Evolutionary conservation across 92 coral and sea anemone species (phyloP), one percentile per base, ranked within the genome.

Genomic region (Meandrina meandrites): DNA sequence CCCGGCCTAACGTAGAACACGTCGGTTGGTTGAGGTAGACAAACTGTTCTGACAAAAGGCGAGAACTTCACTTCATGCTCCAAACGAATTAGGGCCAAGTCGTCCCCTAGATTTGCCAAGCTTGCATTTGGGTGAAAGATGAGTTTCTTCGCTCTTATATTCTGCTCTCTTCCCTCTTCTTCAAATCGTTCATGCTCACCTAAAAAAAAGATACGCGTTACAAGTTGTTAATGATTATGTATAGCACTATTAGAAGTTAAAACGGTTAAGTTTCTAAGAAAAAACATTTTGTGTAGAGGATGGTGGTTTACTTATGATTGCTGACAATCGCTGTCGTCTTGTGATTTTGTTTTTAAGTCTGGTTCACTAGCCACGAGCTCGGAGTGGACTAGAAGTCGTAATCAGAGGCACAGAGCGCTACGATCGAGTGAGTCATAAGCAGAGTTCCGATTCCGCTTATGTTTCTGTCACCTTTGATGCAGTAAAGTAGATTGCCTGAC

Each of bases 101-200:
- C 99, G 30, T 82, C 86, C 58, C 92, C 99, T 79, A 92, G 75
- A 51, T 31, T 71, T 7, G 81, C 81, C 58, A 9, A 53, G 50
- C 86, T 60, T 15, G 93, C 89, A 48, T 69, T 75, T 31, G 87
- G 94, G 88, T 94, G 94, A 27, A 80, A 48, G 88, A 69, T 10
- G 35, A 93, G n/a, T 57, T 86, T 97, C 18, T 73, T 78, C 17
- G 92, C 96, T 1, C 95, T 86, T 13, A 91, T 74, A 79, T 89
- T 87, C 83, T 97, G 99, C 78, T 97, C 99, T 31, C 94, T 93
- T 9, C 99, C 99, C 54, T 92, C 99, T 28, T 89, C 92, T 50
- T 82, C 71, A 30, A 78, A 62, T 40, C 99, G 96, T 75, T 95
- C 87, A 80, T 95, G 94, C 35, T 97, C 98, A 17, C 99, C 99